Conservation (phyloP, 2,113 vertebrate species). For the Psilopsiagon aymara region DNA sequence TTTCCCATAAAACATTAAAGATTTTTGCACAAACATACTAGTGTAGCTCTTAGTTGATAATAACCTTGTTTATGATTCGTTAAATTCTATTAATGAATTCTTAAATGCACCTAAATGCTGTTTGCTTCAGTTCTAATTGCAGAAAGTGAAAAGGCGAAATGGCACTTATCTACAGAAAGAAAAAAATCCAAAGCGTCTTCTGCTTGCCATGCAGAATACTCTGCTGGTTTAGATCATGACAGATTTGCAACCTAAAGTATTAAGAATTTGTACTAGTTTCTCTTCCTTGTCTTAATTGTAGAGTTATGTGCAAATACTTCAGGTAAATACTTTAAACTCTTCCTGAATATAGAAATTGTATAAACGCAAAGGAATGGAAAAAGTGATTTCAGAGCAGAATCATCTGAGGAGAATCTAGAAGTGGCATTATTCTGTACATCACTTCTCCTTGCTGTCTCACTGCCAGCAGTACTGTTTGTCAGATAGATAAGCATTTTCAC, state of each 20-base stretch:
- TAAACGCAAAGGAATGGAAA: not conserved
- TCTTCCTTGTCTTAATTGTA: not conserved
- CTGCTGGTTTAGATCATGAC: not conserved
- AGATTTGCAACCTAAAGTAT: not conserved
- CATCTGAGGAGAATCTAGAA: not conserved
- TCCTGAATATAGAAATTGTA: not conserved
- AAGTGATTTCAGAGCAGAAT: not conserved
- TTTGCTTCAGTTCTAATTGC: slow-evolving; percentile 20
- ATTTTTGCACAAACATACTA: not conserved
- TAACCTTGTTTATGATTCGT: not conserved
- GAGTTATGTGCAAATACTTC: not conserved
- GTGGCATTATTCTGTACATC: not conserved
- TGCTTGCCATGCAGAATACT: not conserved
- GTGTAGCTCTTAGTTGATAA: not conserved
- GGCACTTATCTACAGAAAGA: not conserved
- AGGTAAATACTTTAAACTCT: not conserved
- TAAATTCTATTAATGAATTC: slow-evolving; percentile 29
- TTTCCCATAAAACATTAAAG: slow-evolving; percentile 43
- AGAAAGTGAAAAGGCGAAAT: slow-evolving; percentile 23
- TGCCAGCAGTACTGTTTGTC: not conserved
- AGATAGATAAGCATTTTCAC: not conserved
- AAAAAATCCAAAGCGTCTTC: not conserved
- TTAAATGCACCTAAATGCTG: slow-evolving; percentile 5
- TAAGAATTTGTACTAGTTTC: not conserved
- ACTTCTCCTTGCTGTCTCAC: not conserved